phyloP scores from a whole-genome alignment of 2,113 vertebrate genomes.

The Galeopterus variegatus region DNA sequence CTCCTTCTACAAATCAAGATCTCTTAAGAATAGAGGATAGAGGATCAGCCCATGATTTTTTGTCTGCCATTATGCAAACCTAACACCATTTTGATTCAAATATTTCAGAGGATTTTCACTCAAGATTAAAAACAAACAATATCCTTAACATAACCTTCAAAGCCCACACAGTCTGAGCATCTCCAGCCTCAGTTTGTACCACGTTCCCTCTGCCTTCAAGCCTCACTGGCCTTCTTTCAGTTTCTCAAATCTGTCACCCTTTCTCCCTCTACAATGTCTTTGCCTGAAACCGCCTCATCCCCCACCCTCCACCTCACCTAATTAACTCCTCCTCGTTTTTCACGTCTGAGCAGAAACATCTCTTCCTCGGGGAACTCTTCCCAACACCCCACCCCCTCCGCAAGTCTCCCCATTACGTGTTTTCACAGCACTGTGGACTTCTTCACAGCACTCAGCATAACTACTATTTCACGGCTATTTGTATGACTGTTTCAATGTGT shows the following conservation, averaged over 20 bases:
- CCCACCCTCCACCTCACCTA: neutral
- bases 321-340: neutral
- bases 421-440: neutral
- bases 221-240: neutral
- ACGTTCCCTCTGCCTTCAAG: neutral
- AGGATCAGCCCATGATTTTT: neutral
- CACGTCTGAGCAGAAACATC: neutral
- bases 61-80: neutral
- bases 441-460: neutral
- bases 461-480: neutral
- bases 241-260: neutral
- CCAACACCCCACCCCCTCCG: neutral
- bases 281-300: neutral
- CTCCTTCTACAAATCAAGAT: neutral
- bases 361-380: neutral
- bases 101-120: constrained; percentile 12
- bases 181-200: neutral
- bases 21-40: neutral
- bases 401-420: neutral
- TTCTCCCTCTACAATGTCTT: neutral
- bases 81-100: constrained; percentile 2
- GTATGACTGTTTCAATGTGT: neutral
- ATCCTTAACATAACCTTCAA: neutral
- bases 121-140: neutral
- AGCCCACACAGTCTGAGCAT: neutral